These are phyloP conservation scores for Cassiopea andromeda DNA, from an alignment of 30 jellyfish, hydroid and myxozoan species.

Conservation along the genomic window DNA sequence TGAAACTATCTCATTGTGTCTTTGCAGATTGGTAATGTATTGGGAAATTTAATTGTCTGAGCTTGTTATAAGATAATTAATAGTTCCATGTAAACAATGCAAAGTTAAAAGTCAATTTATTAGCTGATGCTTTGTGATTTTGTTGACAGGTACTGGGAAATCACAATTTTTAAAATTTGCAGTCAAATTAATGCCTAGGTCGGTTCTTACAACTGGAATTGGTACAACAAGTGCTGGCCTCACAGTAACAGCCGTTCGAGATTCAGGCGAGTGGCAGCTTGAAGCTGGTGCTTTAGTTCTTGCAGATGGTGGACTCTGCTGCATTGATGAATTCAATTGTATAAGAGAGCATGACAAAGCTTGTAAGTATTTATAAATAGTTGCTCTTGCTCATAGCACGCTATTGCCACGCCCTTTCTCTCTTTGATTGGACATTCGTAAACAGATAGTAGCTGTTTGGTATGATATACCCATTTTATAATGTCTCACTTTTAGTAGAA, in stretches of 20 bases:
- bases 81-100: too few relatives aligned
- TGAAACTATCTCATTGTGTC: too few relatives aligned
- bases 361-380: constrained; percentile 41
- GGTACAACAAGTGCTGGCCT: constrained; percentile 99
- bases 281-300: constrained; percentile 99
- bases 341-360: constrained; percentile 98
- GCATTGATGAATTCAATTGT: constrained; percentile 98
- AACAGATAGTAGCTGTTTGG: too few relatives aligned
- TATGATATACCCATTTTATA: too few relatives aligned
- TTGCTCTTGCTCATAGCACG: not conserved
- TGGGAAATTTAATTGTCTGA: too few relatives aligned
- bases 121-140: not conserved
- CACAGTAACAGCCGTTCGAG: constrained; percentile 99
- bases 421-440: too few relatives aligned
- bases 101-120: not conserved
- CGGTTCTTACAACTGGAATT: constrained; percentile 98
- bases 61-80: too few relatives aligned
- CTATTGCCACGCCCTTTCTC: too few relatives aligned
- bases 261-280: constrained; percentile 98
- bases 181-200: constrained; percentile 91
- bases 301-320: constrained; percentile 99
- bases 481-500: too few relatives aligned
- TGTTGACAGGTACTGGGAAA: constrained; percentile 94
- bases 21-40: too few relatives aligned
- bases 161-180: constrained; percentile 97